Evolutionary conservation across 2,797 vertebrate genomes (phyloP).

Genomic region (Pantherophis vulpinus): DNA sequence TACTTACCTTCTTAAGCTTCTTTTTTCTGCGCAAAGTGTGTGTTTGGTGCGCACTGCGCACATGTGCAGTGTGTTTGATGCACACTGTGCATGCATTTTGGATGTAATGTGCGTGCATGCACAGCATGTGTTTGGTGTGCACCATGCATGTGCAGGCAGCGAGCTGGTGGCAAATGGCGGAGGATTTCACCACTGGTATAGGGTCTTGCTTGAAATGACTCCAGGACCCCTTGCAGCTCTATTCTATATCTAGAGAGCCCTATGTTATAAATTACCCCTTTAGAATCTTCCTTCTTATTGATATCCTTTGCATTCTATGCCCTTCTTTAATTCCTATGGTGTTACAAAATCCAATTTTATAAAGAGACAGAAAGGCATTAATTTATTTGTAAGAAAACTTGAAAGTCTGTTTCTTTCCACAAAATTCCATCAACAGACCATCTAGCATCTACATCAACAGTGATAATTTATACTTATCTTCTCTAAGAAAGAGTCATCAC

Average conservation of each 20-base stretch:
- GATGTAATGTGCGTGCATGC: too few species aligned
- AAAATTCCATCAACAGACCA: background rate
- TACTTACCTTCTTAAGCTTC: too few species aligned
- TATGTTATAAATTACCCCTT: background rate
- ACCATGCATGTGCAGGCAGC: too few species aligned
- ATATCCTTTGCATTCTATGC: background rate
- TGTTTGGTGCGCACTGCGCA: too few species aligned
- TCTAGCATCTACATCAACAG: background rate
- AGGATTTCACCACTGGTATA: too few species aligned
- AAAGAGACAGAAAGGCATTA: background rate
- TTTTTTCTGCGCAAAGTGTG: too few species aligned
- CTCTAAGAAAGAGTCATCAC: background rate
- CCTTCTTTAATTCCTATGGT: background rate
- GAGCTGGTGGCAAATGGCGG: too few species aligned
- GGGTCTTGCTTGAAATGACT: background rate
- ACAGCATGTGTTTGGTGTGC: too few species aligned
- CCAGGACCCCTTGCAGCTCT: background rate
- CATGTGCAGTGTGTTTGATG: too few species aligned
- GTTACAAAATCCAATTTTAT: background rate
- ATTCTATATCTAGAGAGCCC: background rate
- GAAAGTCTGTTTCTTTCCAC: background rate
- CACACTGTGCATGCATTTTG: too few species aligned
- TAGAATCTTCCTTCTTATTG: background rate
- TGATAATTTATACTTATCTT: background rate
- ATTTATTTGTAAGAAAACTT: background rate